Base-by-base conservation (phyloP, 2,888 invertebrate species). In the Aelia acuminata region DNA sequence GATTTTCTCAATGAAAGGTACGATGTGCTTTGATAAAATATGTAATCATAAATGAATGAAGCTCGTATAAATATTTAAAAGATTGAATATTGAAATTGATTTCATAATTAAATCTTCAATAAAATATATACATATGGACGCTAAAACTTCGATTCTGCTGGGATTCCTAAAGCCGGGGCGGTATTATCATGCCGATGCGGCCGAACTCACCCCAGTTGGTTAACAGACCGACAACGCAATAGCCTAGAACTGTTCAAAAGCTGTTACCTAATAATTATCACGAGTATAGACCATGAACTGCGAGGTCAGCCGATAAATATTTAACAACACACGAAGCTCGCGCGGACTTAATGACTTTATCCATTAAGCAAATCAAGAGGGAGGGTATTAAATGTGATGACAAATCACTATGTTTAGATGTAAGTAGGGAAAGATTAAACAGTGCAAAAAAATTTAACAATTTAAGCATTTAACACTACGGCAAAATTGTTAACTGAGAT, bases 251-350 rank as follows among this genome's bases (percentile, higher is more conserved):
- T 57, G 85, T 26, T 26, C 43, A n/a, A 47, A 80, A 43, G 43
- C 80, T 49, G 50, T 50, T 85, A 85, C 43, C 53, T n/a, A 85
- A 53, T 85, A 35, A 49, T 50, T 85, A 85, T 80, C 80, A n/a
- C n/a, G 43, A n/a, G 39, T 43, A 80, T n/a, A n/a, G n/a, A 80
- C 80, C 80, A 20, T 80, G 80, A 39, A 80, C 11, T 80, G 11
- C n/a, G 39, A 80, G 80, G 80, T 18, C 80, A 13, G 5, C 47
- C 43, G 43, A 43, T 80, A 80, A 80, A 80, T 47, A 80, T 80
- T n/a, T n/a, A 80, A 43, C 22, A 13, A 43, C n/a, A 13, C 43
- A 80, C 18, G 80, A 39, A 80, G 43, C 43, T 8, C 20, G 43
- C 43, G n/a, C 1, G 11, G 8, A 47, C 47, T 43, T 80, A 70